Conservation (phyloP, 2,797 vertebrate genomes). For the Cynodonichthys magdalenae region DNA sequence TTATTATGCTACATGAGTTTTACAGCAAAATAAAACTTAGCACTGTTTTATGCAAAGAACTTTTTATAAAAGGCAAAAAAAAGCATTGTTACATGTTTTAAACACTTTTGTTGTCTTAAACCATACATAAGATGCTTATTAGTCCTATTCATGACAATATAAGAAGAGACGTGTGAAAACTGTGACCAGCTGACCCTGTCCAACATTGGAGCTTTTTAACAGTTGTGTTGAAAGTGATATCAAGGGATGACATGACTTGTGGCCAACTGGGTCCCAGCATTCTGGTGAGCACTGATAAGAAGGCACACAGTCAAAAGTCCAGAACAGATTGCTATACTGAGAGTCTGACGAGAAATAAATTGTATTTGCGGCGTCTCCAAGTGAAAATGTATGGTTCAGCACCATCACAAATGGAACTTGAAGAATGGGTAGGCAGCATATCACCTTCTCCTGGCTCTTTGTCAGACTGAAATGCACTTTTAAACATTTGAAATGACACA, state of each 20-base stretch:
- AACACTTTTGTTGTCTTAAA: not conserved
- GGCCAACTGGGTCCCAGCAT: conserved; percentile 37
- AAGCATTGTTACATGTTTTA: not conserved
- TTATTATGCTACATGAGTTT: conserved; percentile 1
- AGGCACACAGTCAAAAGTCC: conserved; percentile 50
- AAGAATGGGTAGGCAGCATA: conserved; percentile 21
- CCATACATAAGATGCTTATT: not conserved
- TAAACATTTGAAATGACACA: conserved; percentile 15
- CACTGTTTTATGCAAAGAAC: conserved; percentile 8
- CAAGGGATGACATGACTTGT: conserved; percentile 48
- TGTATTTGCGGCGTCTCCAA: conserved; percentile 19
- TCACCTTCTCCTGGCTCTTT: not conserved
- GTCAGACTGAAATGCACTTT: conserved; percentile 14
- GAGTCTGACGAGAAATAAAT: conserved; percentile 33
- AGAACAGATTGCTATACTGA: conserved; percentile 42
- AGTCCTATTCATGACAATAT: not conserved
- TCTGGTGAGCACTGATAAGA: conserved; percentile 60
- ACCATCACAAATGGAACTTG: conserved; percentile 26
- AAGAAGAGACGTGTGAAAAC: conserved; percentile 51
- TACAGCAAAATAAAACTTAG: conserved; percentile 5
- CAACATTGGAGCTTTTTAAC: conserved; percentile 45
- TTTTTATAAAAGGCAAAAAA: not conserved
- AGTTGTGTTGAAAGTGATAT: conserved; percentile 40
- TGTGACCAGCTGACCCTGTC: conserved; percentile 60
- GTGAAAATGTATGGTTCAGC: conserved; percentile 40